Percentiles rank a stretch among this genome's conserved stretches.
Conservation (phyloP, 2,888 invertebrate genomes). For the Sminthurides aquaticus region DNA sequence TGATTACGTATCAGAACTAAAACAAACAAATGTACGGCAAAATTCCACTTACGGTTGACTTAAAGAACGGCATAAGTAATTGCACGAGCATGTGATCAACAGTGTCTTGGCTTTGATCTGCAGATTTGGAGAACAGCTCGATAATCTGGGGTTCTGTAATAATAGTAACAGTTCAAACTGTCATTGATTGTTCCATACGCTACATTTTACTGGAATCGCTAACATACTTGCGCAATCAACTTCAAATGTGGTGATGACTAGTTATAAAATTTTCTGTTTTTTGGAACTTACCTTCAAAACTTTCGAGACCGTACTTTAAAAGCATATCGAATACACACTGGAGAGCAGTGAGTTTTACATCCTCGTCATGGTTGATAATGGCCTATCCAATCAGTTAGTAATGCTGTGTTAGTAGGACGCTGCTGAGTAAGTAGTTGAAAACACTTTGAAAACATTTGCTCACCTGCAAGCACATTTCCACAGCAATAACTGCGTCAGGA, state of each 20-base stretch:
- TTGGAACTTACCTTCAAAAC: slow-evolving; percentile 18
- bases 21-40: no score
- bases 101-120: slow-evolving; percentile 12
- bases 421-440: not conserved
- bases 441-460: not conserved
- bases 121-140: not conserved
- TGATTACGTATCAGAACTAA: no score
- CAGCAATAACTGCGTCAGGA: slow-evolving; percentile 8
- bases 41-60: slow-evolving; percentile 3
- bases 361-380: slow-evolving; percentile 11
- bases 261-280: not conserved
- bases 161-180: no score
- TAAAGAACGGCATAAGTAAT: slow-evolving; percentile 13
- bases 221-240: no score
- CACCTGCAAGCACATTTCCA: slow-evolving; percentile 20
- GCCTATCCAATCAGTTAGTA: slow-evolving; percentile 12
- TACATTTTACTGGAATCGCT: no score
- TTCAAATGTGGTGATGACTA: no score
- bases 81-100: slow-evolving; percentile 13
- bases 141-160: no score
- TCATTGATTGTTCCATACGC: no score
- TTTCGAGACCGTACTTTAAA: slow-evolving; percentile 18
- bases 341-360: slow-evolving; percentile 13
- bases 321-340: slow-evolving; percentile 21
- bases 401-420: not conserved